Conservation (phyloP, 2,797 vertebrate species). For the Erithacus rubecula region DNA sequence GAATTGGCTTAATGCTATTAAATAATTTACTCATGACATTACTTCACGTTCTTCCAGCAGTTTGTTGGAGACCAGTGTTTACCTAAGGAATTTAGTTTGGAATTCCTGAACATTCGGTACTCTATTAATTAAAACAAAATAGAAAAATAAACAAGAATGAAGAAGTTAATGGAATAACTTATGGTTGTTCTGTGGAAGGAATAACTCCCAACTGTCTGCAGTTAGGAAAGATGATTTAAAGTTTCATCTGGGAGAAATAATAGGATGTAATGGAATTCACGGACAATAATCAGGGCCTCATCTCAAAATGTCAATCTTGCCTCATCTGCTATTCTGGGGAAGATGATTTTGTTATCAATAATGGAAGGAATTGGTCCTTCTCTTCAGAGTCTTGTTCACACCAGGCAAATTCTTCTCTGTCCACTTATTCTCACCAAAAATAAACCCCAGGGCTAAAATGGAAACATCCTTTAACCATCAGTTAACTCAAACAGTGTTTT, state of each 20-base stretch:
- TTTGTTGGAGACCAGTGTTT: not conserved
- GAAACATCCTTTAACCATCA: not conserved
- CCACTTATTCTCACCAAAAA: slow-evolving; percentile 24
- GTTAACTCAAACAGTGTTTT: not conserved
- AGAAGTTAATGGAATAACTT: not conserved
- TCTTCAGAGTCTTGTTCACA: slow-evolving; percentile 19
- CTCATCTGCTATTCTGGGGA: slow-evolving; percentile 52
- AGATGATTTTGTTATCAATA: slow-evolving; percentile 53
- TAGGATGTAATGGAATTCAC: slow-evolving; percentile 14
- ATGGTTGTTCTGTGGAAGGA: not conserved
- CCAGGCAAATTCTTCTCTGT: not conserved
- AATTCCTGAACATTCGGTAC: not conserved
- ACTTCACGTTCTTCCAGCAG: not conserved
- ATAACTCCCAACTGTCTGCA: not conserved
- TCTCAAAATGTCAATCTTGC: slow-evolving; percentile 33
- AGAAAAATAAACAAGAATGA: not conserved
- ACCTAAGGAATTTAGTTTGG: not conserved
- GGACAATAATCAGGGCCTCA: slow-evolving; percentile 1
- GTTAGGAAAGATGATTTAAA: not conserved
- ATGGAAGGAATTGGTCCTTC: slow-evolving; percentile 15
- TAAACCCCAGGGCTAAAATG: not conserved
- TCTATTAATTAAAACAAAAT: not conserved
- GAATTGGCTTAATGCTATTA: not conserved
- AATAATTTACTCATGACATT: not conserved
- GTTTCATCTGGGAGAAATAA: slow-evolving; percentile 11